Conservation (phyloP, 92 coral and sea anemone genomes). For the Diadumene lineata region DNA sequence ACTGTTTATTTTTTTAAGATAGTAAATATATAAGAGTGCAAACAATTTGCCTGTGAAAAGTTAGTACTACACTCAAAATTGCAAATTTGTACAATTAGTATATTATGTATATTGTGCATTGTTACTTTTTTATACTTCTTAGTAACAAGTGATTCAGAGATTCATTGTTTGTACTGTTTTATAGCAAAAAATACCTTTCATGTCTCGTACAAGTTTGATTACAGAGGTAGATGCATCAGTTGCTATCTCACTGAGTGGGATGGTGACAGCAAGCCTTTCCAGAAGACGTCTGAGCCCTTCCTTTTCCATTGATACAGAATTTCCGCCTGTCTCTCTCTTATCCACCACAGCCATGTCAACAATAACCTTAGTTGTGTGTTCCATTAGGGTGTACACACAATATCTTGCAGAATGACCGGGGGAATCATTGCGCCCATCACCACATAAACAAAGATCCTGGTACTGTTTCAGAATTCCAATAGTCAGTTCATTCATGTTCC, state of each 20-base stretch:
- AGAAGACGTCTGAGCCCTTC: constrained; percentile 31
- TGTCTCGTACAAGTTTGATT: constrained; percentile 31
- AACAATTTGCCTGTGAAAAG: neutral
- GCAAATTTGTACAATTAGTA: neutral
- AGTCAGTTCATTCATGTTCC: constrained; percentile 12
- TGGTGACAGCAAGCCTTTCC: constrained; percentile 23
- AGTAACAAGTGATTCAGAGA: too few species aligned
- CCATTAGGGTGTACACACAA: constrained; percentile 34
- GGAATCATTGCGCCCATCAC: constrained; percentile 44
- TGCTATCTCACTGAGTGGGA: constrained; percentile 21
- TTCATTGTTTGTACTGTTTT: too few species aligned
- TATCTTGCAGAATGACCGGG: constrained; percentile 29
- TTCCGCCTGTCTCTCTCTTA: constrained; percentile 43
- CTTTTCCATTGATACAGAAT: constrained; percentile 43
- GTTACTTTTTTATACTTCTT: neutral
- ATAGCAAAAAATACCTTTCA: too few species aligned
- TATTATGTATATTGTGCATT: neutral
- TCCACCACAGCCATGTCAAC: constrained; percentile 50
- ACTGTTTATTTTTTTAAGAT: too few species aligned
- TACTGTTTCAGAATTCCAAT: neutral
- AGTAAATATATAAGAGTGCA: neutral
- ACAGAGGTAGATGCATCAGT: constrained; percentile 47
- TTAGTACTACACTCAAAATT: neutral
- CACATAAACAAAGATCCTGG: constrained; percentile 8
- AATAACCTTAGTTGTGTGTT: constrained; percentile 27